Evolutionary conservation across 2,797 vertebrate genomes (phyloP).

Genomic region (Argentina silus): DNA sequence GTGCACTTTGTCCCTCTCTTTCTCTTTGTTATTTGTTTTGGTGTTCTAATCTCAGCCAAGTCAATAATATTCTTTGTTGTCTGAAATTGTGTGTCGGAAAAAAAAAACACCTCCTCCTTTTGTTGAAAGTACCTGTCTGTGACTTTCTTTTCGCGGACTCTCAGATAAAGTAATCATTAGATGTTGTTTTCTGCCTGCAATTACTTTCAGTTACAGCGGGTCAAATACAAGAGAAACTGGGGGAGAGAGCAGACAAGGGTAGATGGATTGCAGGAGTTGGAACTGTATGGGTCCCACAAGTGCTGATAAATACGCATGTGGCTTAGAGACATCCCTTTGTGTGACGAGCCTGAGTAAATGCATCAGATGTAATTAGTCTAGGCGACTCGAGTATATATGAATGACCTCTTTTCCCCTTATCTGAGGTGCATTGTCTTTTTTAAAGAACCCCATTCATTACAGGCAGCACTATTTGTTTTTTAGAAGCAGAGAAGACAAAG

Average conservation of each 20-base stretch:
- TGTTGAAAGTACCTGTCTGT: conserved; percentile 82
- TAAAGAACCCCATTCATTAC: conserved; percentile 60
- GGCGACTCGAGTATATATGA: conserved; percentile 62
- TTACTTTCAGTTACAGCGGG: conserved; percentile 82
- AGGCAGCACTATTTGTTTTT: conserved; percentile 57
- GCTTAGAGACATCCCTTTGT: conserved; percentile 69
- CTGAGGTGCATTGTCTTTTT: conserved; percentile 65
- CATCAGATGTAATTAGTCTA: conserved; percentile 77
- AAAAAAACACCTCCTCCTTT: conserved; percentile 73
- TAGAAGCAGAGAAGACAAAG: conserved; percentile 19
- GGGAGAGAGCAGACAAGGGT: conserved; percentile 65
- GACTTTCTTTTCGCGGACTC: conserved; percentile 77
- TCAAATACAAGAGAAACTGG: conserved; percentile 74
- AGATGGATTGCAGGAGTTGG: conserved; percentile 73
- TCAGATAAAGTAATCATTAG: conserved; percentile 86
- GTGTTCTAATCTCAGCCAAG: conserved; percentile 84
- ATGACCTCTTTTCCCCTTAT: conserved; percentile 65
- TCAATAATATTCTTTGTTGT: conserved; percentile 89
- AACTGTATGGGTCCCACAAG: conserved; percentile 73
- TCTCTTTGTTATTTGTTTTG: conserved; percentile 83
- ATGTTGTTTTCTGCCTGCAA: conserved; percentile 84
- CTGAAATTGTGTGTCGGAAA: conserved; percentile 80
- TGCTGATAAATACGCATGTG: conserved; percentile 78
- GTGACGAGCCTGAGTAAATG: conserved; percentile 66
- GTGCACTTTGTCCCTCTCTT: conserved; percentile 77